Conservation (phyloP, 2,888 invertebrate species). For the Microctonus aethiopoides region DNA sequence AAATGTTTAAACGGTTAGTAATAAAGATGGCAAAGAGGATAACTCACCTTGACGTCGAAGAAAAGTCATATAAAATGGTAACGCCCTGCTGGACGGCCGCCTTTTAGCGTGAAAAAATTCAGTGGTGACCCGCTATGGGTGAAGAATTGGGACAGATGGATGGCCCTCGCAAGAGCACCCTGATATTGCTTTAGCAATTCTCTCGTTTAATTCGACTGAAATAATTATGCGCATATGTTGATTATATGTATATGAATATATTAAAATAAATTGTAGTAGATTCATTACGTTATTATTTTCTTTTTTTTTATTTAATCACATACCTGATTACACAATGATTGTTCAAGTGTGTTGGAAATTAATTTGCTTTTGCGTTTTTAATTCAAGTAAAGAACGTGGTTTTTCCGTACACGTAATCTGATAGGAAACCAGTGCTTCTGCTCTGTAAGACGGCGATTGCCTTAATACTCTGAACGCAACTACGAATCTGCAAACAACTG, state of each 20-base stretch:
- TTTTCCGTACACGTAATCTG: too few relatives aligned
- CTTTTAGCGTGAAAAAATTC: slow-evolving; percentile 64
- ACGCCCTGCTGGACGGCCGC: slow-evolving; percentile 85
- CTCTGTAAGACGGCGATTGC: slow-evolving; percentile 52
- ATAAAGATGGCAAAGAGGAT: neutral
- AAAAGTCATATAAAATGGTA: slow-evolving; percentile 97
- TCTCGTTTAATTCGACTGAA: slow-evolving; percentile 10
- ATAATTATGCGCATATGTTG: neutral
- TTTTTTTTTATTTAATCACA: slow-evolving; percentile 20
- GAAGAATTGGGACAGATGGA: slow-evolving; percentile 59
- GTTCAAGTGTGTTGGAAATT: neutral
- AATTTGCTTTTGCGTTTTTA: neutral
- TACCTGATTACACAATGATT: slow-evolving; percentile 13
- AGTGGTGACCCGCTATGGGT: slow-evolving; percentile 48
- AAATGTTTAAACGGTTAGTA: neutral
- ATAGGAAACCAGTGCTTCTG: slow-evolving; percentile 37
- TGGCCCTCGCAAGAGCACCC: slow-evolving; percentile 57
- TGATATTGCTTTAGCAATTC: slow-evolving; percentile 36
- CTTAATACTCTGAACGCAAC: slow-evolving; percentile 57
- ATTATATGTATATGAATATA: neutral
- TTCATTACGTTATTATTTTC: slow-evolving; percentile 4
- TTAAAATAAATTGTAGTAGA: neutral
- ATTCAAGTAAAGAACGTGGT: slow-evolving; percentile 18
- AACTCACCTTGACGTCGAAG: slow-evolving; percentile 90
- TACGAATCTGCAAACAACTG: slow-evolving; percentile 39